These are phyloP conservation scores for Coelinius sp. DNA, from an alignment of 2,888 invertebrate species.

Conservation along the genomic window DNA sequence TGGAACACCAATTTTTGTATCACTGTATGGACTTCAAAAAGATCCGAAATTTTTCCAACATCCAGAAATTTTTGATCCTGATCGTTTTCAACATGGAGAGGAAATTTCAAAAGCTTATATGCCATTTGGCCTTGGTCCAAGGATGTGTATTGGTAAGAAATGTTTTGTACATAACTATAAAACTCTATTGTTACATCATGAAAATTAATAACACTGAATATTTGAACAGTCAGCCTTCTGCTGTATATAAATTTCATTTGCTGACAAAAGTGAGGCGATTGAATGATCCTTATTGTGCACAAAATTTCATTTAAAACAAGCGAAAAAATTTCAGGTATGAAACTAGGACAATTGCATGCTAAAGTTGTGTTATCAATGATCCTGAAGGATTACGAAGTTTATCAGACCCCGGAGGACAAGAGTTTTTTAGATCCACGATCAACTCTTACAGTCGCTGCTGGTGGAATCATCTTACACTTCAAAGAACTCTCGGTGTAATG, in stretches of 20 bases:
- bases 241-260: too few relatives aligned
- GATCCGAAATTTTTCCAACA: conserved; percentile 58
- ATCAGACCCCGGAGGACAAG: conserved; percentile 52
- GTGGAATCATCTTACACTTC: conserved; percentile 60
- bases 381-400: conserved; percentile 57
- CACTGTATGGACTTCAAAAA: conserved; percentile 60
- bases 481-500: too few relatives aligned
- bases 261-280: too few relatives aligned
- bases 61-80: conserved; percentile 57
- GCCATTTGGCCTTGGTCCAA: conserved; percentile 60
- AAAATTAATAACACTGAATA: too few relatives aligned
- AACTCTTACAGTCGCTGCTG: conserved; percentile 59
- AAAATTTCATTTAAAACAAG: too few relatives aligned
- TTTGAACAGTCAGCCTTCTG: too few relatives aligned
- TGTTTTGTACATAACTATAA: not conserved
- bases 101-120: conserved; percentile 60
- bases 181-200: too few relatives aligned
- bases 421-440: conserved; percentile 57
- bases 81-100: conserved; percentile 55
- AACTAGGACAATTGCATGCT: conserved; percentile 60
- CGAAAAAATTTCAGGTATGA: conserved; percentile 57
- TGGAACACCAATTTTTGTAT: conserved; percentile 61
- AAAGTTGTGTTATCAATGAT: conserved; percentile 60
- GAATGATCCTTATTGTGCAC: too few relatives aligned
- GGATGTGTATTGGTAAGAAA: conserved; percentile 59